These are phyloP conservation scores for Stomatorhinus ivindoensis DNA, from an alignment of 2,113 vertebrate genomes.

Conservation along the genomic window DNA sequence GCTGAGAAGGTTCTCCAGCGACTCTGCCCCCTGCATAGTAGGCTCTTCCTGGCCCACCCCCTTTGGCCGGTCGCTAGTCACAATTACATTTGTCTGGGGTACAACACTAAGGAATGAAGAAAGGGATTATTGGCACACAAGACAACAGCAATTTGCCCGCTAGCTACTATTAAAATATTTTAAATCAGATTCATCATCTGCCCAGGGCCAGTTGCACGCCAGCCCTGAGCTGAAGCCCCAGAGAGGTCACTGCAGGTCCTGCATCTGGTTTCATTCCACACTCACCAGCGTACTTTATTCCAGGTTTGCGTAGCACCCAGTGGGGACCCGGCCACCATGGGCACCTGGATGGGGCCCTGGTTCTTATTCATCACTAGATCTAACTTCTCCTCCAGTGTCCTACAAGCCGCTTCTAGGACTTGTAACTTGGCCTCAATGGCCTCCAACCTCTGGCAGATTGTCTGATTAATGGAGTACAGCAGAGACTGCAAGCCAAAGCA, in stretches of 20 bases:
- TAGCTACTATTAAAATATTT: background rate
- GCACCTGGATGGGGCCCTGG: constrained; percentile 87
- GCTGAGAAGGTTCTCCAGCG: constrained; percentile 90
- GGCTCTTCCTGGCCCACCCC: constrained; percentile 71
- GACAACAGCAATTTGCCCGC: background rate
- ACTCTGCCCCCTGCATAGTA: constrained; percentile 64
- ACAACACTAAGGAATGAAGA: constrained; percentile 70
- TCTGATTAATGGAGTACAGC: constrained; percentile 84
- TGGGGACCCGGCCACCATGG: constrained; percentile 95
- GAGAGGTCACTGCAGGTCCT: background rate
- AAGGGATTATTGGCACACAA: constrained; percentile 26
- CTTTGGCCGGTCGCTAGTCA: constrained; percentile 85
- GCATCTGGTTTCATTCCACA: background rate
- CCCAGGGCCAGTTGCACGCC: background rate
- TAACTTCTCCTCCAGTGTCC: constrained; percentile 84
- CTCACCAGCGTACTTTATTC: constrained; percentile 97
- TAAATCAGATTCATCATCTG: background rate
- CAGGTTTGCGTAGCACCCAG: constrained; percentile 95
- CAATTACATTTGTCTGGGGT: constrained; percentile 93
- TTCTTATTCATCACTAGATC: constrained; percentile 84
- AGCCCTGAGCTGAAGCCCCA: background rate
- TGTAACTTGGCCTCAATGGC: constrained; percentile 90
- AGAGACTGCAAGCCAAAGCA: constrained; percentile 62
- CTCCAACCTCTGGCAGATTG: constrained; percentile 85
- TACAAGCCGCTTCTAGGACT: constrained; percentile 83